Percentiles rank a stretch among this genome's conserved stretches.
These are phyloP conservation scores for Volucella bombylans DNA, from an alignment of 2,888 invertebrate species.

Conservation along the genomic window DNA sequence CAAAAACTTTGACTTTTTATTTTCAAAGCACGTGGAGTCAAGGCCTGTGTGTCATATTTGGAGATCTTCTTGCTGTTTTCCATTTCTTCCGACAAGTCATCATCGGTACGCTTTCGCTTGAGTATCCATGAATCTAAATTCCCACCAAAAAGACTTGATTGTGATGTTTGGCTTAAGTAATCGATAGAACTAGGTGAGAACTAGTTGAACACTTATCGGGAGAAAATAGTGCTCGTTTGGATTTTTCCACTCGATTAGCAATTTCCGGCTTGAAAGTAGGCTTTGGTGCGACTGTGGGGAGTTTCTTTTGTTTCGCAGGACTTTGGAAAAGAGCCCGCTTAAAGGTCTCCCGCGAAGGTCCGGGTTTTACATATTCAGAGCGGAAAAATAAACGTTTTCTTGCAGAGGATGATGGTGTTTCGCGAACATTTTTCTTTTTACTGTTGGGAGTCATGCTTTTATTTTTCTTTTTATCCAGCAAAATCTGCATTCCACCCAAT, in stretches of 20 bases:
- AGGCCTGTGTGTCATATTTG: slow-evolving; percentile 72
- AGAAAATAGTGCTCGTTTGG: slow-evolving; percentile 87
- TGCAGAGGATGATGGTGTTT: slow-evolving; percentile 80
- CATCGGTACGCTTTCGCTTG: slow-evolving; percentile 80
- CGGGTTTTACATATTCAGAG: slow-evolving; percentile 78
- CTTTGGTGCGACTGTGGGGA: slow-evolving; percentile 75
- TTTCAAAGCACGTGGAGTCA: slow-evolving; percentile 80
- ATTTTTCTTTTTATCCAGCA: slow-evolving; percentile 80
- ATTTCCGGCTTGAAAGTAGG: slow-evolving; percentile 81
- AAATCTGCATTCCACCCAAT: slow-evolving; percentile 79
- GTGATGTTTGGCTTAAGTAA: slow-evolving; percentile 60
- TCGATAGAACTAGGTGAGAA: slow-evolving; percentile 30
- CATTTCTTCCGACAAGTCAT: slow-evolving; percentile 75
- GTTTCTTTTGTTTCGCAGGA: slow-evolving; percentile 85
- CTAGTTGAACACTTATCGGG: slow-evolving; percentile 82
- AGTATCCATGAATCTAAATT: slow-evolving; percentile 69
- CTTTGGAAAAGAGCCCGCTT: slow-evolving; percentile 90
- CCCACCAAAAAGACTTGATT: slow-evolving; percentile 75
- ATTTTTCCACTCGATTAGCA: slow-evolving; percentile 84
- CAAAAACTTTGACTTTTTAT: slow-evolving; percentile 82
- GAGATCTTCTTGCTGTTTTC: slow-evolving; percentile 78
- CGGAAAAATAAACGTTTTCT: slow-evolving; percentile 78
- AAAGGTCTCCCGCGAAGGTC: slow-evolving; percentile 84
- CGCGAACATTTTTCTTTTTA: slow-evolving; percentile 80
- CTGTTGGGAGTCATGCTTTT: slow-evolving; percentile 84